Evolutionary conservation across 2,888 invertebrate species (phyloP), one percentile per base, ranked within the genome.

Genomic region (Mimas tiliae): DNA sequence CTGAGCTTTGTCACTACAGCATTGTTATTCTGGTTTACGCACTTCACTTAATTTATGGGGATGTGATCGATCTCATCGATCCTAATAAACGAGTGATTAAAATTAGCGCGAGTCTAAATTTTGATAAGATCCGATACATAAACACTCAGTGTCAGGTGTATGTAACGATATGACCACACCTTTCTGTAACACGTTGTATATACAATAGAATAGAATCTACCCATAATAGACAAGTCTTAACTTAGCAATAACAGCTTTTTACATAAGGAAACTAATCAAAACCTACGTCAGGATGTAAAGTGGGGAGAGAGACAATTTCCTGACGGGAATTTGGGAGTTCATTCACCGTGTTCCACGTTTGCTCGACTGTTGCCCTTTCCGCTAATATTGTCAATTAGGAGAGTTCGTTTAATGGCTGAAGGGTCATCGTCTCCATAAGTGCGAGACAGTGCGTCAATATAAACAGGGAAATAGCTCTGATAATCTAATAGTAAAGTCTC

Each of bases 251-350:
- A 16, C 9, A 12, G 1, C 6, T 38, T 58, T 6, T 38, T 7
- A 34, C 8, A 42, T 19, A n/a, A 42, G 42, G 14, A 58, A 19
- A 42, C 58, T 42, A 7, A 42, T 38, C 38, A 42, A 19, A 50
- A 50, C 11, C 58, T 16, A 16, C 16, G 9, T 14, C 19, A 58
- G 58, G 58, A 42, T 42, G 38, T 19, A 42, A 42, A 58, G 58
- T 19, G 19, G 42, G 55, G 58, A 52, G 58, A 58, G 9, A 14
- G 19, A 58, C 19, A 42, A 58, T 58, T 65, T 53, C 50, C 63
- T 63, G 63, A 53, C 45, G 65, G 27, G 53, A 65, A 65, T 68
- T 63, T 63, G 27, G 52, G 53, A 69, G 71, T 68, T 63, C 68
- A 63, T 69, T 71, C 65, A 68, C 68, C 69, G 58, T 38, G 38